Conservation (phyloP, 1,140 invertebrate species). For the Orius insidiosus region DNA sequence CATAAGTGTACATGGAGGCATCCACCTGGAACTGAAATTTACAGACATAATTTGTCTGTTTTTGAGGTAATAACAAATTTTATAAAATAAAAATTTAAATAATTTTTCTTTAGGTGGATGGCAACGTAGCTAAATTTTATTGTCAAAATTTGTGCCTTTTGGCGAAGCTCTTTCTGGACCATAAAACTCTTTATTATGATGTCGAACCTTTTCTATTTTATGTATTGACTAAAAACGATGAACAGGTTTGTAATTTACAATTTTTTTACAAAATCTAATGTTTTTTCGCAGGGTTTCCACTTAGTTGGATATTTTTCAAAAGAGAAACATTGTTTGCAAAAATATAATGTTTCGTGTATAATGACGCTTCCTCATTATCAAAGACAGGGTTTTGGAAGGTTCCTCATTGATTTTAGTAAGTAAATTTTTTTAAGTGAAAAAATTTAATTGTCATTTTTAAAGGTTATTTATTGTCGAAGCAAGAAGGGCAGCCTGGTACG, state of each 20-base stretch:
- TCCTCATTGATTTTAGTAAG: constrained; percentile 94
- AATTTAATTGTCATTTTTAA: constrained; percentile 20
- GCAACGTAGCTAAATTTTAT: constrained; percentile 94
- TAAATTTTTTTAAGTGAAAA: constrained; percentile 17
- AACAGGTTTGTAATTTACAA: constrained; percentile 30
- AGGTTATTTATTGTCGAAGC: constrained; percentile 85
- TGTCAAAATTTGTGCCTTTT: constrained; percentile 96
- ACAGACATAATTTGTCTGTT: constrained; percentile 73
- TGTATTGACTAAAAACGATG: constrained; percentile 85
- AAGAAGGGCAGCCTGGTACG: constrained; percentile 86
- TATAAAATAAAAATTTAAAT: too few relatives aligned
- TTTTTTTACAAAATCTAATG: constrained; percentile 9
- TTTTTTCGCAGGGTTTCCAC: constrained; percentile 46
- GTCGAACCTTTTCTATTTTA: constrained; percentile 98
- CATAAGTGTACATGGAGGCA: constrained; percentile 87
- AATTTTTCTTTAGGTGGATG: constrained; percentile 57
- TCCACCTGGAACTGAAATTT: constrained; percentile 94
- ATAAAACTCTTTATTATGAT: constrained; percentile 97
- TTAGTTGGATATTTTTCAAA: constrained; percentile 82
- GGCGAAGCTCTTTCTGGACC: constrained; percentile 93
- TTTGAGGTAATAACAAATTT: constrained; percentile 56
- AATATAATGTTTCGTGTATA: constrained; percentile 98
- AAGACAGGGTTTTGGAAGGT: constrained; percentile 84
- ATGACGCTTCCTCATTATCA: constrained; percentile 99
- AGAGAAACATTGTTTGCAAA: constrained; percentile 95